Percentiles rank a stretch among this genome's conserved stretches.
These are phyloP conservation scores for Lophius piscatorius DNA, from an alignment of 2,113 vertebrate genomes.

Conservation along the genomic window DNA sequence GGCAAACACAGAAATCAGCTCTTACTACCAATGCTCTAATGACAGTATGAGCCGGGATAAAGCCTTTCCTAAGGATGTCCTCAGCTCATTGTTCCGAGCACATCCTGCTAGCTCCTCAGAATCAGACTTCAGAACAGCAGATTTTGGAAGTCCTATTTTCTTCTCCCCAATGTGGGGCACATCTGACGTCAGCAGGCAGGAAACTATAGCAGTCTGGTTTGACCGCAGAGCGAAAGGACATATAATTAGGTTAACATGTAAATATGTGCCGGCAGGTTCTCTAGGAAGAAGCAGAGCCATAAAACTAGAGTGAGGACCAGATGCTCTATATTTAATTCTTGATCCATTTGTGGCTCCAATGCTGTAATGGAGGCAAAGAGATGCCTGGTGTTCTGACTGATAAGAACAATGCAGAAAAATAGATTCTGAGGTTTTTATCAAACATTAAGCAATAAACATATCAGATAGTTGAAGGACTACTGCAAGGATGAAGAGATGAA, in stretches of 20 bases:
- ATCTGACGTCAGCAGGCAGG: constrained; percentile 79
- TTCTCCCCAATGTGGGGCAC: constrained; percentile 34
- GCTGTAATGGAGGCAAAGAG: constrained; percentile 79
- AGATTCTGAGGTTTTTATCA: no score
- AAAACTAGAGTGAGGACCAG: constrained; percentile 74
- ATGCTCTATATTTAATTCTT: constrained; percentile 79
- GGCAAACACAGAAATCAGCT: no score
- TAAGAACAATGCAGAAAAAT: no score
- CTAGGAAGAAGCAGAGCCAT: constrained; percentile 72
- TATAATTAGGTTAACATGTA: constrained; percentile 82
- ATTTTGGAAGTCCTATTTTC: constrained; percentile 50
- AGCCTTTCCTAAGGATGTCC: constrained; percentile 58
- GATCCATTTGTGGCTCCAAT: constrained; percentile 67
- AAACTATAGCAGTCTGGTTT: constrained; percentile 74
- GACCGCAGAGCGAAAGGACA: constrained; percentile 72
- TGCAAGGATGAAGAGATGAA: no score
- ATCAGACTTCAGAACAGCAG: constrained; percentile 31
- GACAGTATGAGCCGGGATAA: no score
- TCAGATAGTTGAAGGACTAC: no score
- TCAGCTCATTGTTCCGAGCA: constrained; percentile 31
- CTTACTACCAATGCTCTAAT: constrained; percentile 1
- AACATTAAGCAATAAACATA: no score
- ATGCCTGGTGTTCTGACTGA: no score
- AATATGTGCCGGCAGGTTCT: constrained; percentile 75
- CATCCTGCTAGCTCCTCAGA: constrained; percentile 17